phyloP scores from a whole-genome alignment of 2,797 vertebrate genomes.

The Alcedo atthis region DNA sequence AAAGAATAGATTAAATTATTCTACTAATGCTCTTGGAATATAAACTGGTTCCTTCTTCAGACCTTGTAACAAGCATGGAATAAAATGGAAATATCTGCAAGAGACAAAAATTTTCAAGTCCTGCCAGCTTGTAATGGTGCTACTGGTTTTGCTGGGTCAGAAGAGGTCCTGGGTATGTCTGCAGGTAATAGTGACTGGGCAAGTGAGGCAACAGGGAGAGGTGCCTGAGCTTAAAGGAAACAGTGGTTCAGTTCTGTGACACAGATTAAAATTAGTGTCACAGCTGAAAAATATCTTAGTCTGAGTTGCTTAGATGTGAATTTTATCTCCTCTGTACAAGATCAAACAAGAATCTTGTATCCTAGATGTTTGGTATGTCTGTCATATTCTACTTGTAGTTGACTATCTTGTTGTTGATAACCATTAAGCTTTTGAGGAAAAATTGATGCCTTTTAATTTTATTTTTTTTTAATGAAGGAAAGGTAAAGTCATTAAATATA shows the following conservation, averaged over 20 bases:
- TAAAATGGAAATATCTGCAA: background rate
- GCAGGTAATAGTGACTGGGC: background rate
- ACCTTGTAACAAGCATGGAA: background rate
- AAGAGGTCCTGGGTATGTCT: background rate
- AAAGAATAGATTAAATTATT: background rate
- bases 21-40: background rate
- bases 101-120: background rate
- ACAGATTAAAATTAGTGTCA: background rate
- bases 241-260: background rate
- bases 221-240: background rate
- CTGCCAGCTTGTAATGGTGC: background rate
- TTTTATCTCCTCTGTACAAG: background rate
- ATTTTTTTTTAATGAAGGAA: background rate
- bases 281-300: background rate
- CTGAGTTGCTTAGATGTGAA: background rate
- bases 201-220: background rate
- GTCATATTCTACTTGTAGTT: background rate
- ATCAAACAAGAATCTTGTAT: too few relatives aligned
- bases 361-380: background rate
- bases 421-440: background rate
- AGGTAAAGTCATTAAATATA: background rate
- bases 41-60: background rate
- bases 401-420: background rate
- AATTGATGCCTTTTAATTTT: too few relatives aligned
- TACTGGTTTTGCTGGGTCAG: background rate